A percentile compares a stretch with the other conserved stretches of the same genome.
phyloP scores from a whole-genome alignment of 2,113 vertebrate species.

The Epinephelus cyanopodus region DNA sequence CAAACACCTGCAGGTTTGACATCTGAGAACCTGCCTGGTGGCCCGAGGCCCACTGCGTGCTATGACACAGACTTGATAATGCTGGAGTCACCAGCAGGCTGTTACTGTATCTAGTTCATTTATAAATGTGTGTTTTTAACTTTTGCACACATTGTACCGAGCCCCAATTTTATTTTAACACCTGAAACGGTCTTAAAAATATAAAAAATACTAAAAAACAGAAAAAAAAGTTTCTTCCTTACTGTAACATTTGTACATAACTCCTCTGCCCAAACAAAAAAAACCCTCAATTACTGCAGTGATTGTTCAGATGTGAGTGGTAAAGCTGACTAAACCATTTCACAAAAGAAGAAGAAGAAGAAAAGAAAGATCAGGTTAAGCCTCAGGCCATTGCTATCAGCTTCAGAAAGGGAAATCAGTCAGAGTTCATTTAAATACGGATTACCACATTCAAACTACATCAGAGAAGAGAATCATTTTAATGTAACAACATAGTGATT shows the following conservation, averaged over 20 bases:
- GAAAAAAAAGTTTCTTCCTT: neutral
- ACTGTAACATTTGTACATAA: constrained; percentile 11
- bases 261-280: neutral
- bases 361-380: neutral
- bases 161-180: neutral
- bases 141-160: neutral
- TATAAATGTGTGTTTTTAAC: neutral
- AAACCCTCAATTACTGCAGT: neutral
- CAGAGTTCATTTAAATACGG: neutral
- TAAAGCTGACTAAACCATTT: neutral
- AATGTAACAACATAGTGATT: constrained; percentile 73
- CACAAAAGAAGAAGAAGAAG: neutral
- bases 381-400: neutral
- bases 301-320: neutral
- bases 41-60: constrained; percentile 32
- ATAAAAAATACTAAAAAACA: neutral
- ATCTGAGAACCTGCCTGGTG: constrained; percentile 62
- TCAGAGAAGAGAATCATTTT: constrained; percentile 71
- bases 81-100: constrained; percentile 17
- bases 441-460: constrained; percentile 19
- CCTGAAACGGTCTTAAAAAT: neutral
- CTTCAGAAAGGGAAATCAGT: neutral
- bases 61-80: constrained; percentile 35
- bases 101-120: constrained; percentile 3
- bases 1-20: constrained; percentile 66